Base-by-base conservation (phyloP, 2,113 vertebrate genomes). In the Quiscalus mexicanus region DNA sequence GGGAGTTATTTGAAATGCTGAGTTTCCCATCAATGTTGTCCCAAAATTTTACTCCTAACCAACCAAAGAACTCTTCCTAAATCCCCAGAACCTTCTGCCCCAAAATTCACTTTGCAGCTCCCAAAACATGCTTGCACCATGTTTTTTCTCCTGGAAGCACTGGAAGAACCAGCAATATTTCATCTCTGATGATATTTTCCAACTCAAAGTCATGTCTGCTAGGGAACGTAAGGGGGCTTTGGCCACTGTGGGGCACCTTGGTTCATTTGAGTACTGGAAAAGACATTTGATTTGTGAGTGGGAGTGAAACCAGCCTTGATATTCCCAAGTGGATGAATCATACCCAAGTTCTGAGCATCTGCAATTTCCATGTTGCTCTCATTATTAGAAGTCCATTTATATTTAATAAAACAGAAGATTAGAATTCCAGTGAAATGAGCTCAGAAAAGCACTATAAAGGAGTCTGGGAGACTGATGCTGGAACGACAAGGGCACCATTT, bases 61-160 rank as follows among this genome's bases (percentile, higher is more conserved):
- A 52, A 27, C 6, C 5, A 62, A 65, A 58, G 14, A 27, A 21
- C 3, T 35, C 52, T 39, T 47, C 30, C 19, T 67, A 64, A 45
- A 58, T 53, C 16, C 13, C 18, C 11, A 25, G 11, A 33, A 15
- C 10, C 5, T 52, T 73, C 55, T 84, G 21, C 25, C 28, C 24
- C 37, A 49, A 69, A 78, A 78, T 74, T 14, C 8, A 19, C 10
- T 74, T 68, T 44, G 27, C 23, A 70, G 28, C 21, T 74, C 50
- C 53, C 18, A 75, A 44, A n/a, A 39, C 3, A 0, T 0, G 1
- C 9, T 67, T 30, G 23, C 3, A 30, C 3, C 7, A 5, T 59
- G 15, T 50, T 85, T 71, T 12, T 31, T 63, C 47, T 82, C n/a
- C 39, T 52, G 31, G 15, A 69, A 37, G 56, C 33, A 12, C 21